Evolutionary conservation across 2,113 vertebrate genomes (phyloP), one percentile per base, ranked within the genome.

Genomic region (Pygoscelis adeliae): DNA sequence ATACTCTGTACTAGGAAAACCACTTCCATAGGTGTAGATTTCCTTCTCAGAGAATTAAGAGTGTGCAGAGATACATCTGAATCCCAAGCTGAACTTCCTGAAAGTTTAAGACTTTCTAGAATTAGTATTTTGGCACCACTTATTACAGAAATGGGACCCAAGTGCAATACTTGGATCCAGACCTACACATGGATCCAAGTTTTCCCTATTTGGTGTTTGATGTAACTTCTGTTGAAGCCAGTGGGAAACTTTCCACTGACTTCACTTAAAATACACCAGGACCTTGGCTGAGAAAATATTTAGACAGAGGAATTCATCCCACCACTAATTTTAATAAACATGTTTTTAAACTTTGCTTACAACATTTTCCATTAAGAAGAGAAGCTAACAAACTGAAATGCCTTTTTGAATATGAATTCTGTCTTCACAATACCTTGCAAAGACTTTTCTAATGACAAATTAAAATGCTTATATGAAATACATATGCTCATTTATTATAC

Each of bases 251-350:
- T 95, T 93, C 69, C 59, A 92, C 77, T 92, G 65, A 91, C 61
- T 76, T 95, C 77, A 91, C 15, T 16, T 40, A 74, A 95, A 74
- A 53, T 62, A 30, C 36, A 58, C 82, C 40, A 87, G 36, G 34
- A 9, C 15, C 6, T 89, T 79, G 56, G 38, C 76, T 91, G 53
- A 79, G 56, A 89, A 96, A 89, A 90, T 86, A 77, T 86, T 95
- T 95, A 86, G 53, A 85, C 16, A 83, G 19, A 70, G 5, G 30
- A 89, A 84, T 95, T 74, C 16, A 69, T 71, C 27, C 34, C 16
- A 76, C 38, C 30, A 21, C 15, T 89, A 53, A 77, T 93, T 93
- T 96, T 89, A 97, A 90, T 89, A 92, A 95, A 15, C 25, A 67
- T 55, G 56, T 92, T 95, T 88, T 95, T 70, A 91, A 88, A 13